Base-by-base conservation (phyloP, 2,888 invertebrate species). In the Trichacis sp. region DNA sequence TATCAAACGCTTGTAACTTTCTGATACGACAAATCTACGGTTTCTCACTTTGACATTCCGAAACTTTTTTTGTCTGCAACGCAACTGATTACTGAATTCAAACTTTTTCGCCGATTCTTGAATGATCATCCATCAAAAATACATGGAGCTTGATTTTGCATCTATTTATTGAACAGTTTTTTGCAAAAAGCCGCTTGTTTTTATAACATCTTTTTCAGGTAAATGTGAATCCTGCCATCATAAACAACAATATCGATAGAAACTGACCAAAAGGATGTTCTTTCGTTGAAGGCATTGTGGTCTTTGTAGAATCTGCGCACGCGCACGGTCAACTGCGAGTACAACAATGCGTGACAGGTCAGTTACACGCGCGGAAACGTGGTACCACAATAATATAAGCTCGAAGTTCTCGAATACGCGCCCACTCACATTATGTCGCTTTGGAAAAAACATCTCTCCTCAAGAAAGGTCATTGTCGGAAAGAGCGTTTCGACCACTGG, bases 311-410 rank as follows among this genome's bases (percentile, higher is more conserved):
- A 33, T 33, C n/a, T 61, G 68, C 71, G 73, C 76, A 74, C 74
- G 77, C 75, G 74, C 69, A 68, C 65, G 65, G 67, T 62, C 59
- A 60, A 63, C 67, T 69, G 51, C 64, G 68, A 65, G 64, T 55
- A 68, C 68, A 61, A 71, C 73, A 73, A 73, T 74, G 61, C 60
- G 52, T 58, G 74, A 74, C 68, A 74, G 68, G 71, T 76, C 73
- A 74, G 79, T 80, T 79, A 77, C 75, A 77, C 68, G 75, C 67
- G 62, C 74, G 72, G 76, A 77, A 72, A 76, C 72, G 71, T 73
- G 69, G 57, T 70, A 70, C 73, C 72, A 77, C 79, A 80, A 80
- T 81, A 71, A 74, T 3, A 55, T 54, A 60, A n/a, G n/a, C n/a
- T n/a, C n/a, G n/a, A 69, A 64, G 67, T 57, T 69, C 63, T 62